Evolutionary conservation across 2,888 invertebrate species (phyloP).

Genomic region (Polyommatus icarus): DNA sequence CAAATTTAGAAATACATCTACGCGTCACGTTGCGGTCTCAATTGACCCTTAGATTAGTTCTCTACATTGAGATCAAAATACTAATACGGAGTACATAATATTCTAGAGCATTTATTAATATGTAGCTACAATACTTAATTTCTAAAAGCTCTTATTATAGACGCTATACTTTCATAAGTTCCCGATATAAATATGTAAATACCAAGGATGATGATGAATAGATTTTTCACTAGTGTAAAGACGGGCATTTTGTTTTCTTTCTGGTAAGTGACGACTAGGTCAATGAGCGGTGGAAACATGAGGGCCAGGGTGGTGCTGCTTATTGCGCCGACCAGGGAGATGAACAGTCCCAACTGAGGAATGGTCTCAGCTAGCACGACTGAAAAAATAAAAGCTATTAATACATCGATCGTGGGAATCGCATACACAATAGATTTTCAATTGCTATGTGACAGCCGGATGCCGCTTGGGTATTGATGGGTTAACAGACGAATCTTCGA

Average conservation of each 20-base stretch:
- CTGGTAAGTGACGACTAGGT: slow-evolving; percentile 86
- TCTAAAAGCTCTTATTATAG: slow-evolving; percentile 67
- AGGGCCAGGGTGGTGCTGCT: slow-evolving; percentile 93
- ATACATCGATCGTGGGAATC: too few species aligned
- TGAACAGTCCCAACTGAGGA: slow-evolving; percentile 91
- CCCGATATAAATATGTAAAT: slow-evolving; percentile 87
- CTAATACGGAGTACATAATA: not conserved
- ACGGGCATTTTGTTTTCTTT: slow-evolving; percentile 73
- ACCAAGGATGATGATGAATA: slow-evolving; percentile 84
- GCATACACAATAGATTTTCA: too few species aligned
- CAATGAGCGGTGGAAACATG: slow-evolving; percentile 92
- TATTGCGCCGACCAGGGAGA: slow-evolving; percentile 94
- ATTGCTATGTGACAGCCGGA: too few species aligned
- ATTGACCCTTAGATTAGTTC: too few species aligned
- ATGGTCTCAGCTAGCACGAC: slow-evolving; percentile 92
- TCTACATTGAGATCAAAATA: not conserved
- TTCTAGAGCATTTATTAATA: not conserved
- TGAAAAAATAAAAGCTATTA: slow-evolving; percentile 60
- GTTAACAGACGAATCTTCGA: too few species aligned
- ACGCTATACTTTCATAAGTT: slow-evolving; percentile 85
- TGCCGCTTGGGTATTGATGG: too few species aligned
- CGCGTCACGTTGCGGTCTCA: too few species aligned
- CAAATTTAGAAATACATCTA: too few species aligned
- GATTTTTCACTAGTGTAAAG: slow-evolving; percentile 79
- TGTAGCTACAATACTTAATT: not conserved